A percentile compares a stretch with the other conserved stretches of the same genome.
phyloP scores from a whole-genome alignment of 2,113 vertebrate species.

The Gymnobelideus leadbeateri region DNA sequence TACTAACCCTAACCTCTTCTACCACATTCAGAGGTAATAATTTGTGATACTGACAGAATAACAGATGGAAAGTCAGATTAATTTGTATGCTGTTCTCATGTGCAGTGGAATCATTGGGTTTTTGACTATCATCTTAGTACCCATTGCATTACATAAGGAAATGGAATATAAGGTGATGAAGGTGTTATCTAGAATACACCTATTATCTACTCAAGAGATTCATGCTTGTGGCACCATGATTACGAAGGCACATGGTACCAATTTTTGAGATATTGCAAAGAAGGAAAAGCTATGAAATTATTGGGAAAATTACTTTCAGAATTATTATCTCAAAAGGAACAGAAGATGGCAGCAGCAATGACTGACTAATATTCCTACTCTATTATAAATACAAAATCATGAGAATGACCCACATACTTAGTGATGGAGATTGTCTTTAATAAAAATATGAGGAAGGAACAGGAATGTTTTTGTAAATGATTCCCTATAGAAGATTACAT shows the following conservation, averaged over 20 bases:
- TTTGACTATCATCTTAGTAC: background rate
- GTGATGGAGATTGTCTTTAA: too few relatives aligned
- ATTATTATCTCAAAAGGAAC: background rate
- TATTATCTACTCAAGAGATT: background rate
- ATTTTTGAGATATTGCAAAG: background rate
- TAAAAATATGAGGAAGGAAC: too few relatives aligned
- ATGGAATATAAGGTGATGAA: background rate
- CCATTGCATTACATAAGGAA: background rate
- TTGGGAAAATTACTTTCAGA: background rate
- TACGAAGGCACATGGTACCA: too few relatives aligned
- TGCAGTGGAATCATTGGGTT: background rate
- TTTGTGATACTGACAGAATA: background rate
- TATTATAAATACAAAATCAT: too few relatives aligned
- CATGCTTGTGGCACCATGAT: background rate
- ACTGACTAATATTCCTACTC: too few relatives aligned
- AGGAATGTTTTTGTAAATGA: too few relatives aligned
- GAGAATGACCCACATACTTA: too few relatives aligned
- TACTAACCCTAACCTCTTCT: background rate
- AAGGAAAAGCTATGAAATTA: background rate
- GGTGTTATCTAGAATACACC: background rate
- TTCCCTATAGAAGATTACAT: too few relatives aligned
- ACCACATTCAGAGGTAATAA: background rate
- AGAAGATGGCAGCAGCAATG: background rate
- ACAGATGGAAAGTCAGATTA: background rate
- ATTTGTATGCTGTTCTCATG: background rate